phyloP scores from a whole-genome alignment of 1,140 invertebrate genomes.

The Ceratoteleas bidentatus region DNA sequence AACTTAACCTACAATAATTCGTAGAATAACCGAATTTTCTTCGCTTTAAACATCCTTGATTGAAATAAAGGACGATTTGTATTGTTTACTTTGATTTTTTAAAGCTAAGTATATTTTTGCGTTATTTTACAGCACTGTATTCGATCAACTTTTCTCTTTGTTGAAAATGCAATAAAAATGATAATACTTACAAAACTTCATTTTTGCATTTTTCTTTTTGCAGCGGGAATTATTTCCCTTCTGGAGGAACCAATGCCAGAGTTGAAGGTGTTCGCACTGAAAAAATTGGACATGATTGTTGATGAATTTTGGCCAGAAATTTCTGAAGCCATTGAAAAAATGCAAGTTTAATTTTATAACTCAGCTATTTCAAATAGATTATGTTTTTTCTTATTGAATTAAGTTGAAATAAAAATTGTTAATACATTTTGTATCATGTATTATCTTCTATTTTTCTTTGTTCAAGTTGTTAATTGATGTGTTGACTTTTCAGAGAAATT shows the following conservation, averaged over 20 bases:
- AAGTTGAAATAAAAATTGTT: neutral
- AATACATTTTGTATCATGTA: neutral
- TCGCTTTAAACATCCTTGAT: conserved; percentile 23
- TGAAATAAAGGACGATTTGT: conserved; percentile 13
- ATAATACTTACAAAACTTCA: no score
- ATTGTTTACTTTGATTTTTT: neutral
- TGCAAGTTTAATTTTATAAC: conserved; percentile 83
- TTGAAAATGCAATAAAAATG: neutral
- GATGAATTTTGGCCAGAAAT: conserved; percentile 99
- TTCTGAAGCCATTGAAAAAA: conserved; percentile 98
- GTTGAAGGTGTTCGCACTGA: conserved; percentile 95
- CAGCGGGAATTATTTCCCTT: conserved; percentile 96
- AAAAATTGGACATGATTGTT: conserved; percentile 95
- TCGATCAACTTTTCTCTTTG: neutral
- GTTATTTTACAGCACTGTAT: no score
- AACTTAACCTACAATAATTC: conserved; percentile 70
- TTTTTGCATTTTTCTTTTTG: conserved; percentile 26
- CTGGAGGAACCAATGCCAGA: conserved; percentile 96
- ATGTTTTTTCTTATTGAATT: neutral
- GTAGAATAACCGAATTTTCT: conserved; percentile 14
- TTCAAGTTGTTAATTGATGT: neutral
- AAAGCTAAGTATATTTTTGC: no score
- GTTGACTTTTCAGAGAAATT: conserved; percentile 87
- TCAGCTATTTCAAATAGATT: neutral
- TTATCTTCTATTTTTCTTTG: neutral